Evolutionary conservation across 2,888 invertebrate genomes (phyloP).

Genomic region (Psylliodes chrysocephalus): DNA sequence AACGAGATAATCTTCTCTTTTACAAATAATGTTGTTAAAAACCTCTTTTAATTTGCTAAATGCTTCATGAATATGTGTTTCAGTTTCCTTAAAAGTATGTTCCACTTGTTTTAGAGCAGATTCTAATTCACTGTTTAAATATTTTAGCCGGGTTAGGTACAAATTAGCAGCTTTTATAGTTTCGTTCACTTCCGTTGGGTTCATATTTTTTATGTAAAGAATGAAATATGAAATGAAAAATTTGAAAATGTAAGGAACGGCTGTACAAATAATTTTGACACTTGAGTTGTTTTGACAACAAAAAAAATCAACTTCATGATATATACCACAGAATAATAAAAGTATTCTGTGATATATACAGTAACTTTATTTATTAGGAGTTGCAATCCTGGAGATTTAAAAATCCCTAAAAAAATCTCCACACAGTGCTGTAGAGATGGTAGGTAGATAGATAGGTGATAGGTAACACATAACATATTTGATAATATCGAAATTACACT

Average conservation of each 20-base stretch:
- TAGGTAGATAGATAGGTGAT: no score
- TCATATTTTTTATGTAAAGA: slow-evolving; percentile 35
- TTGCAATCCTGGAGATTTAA: no score
- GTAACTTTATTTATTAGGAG: no score
- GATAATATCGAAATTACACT: no score
- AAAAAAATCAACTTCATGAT: no score
- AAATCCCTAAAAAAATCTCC: no score
- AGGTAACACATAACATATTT: no score
- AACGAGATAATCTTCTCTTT: slow-evolving; percentile 52
- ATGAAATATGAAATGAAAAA: not conserved
- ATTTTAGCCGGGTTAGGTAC: slow-evolving; percentile 53
- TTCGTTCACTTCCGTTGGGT: slow-evolving; percentile 53
- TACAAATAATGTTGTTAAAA: slow-evolving; percentile 50
- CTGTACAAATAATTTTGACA: slow-evolving; percentile 11
- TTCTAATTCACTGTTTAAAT: slow-evolving; percentile 52
- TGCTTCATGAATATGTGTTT: slow-evolving; percentile 52
- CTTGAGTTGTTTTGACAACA: no score
- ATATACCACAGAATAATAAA: no score
- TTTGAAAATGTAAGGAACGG: not conserved
- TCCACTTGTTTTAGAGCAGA: slow-evolving; percentile 55
- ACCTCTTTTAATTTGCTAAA: slow-evolving; percentile 53
- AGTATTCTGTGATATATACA: no score
- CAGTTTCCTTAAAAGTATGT: slow-evolving; percentile 55
- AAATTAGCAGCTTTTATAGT: slow-evolving; percentile 55
- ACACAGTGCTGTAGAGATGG: no score